These are phyloP conservation scores for Leptinotarsa tumamoca DNA, from an alignment of 2,888 invertebrate species.

Conservation along the genomic window DNA sequence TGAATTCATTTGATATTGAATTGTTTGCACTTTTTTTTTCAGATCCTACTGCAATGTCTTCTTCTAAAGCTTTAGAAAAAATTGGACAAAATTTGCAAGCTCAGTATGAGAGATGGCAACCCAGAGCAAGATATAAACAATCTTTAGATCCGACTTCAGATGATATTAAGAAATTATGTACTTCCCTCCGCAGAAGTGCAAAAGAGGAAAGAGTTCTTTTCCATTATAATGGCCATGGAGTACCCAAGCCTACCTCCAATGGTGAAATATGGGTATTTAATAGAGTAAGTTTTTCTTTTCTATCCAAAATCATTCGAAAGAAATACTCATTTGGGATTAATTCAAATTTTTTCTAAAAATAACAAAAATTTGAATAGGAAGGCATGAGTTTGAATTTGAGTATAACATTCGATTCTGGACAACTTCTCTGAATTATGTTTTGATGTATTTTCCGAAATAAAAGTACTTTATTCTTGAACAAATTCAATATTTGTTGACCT, in stretches of 20 bases:
- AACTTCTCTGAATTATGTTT: too few species aligned
- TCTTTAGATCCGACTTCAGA: slow-evolving; percentile 97
- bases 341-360: slow-evolving; percentile 10
- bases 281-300: slow-evolving; percentile 71
- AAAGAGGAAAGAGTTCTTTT: slow-evolving; percentile 98
- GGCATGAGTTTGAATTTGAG: not conserved
- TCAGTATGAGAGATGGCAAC: slow-evolving; percentile 99
- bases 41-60: slow-evolving; percentile 90
- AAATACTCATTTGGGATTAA: not conserved
- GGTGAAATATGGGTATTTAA: slow-evolving; percentile 99
- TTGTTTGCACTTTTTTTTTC: slow-evolving; percentile 45
- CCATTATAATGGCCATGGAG: slow-evolving; percentile 99
- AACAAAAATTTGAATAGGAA: slow-evolving; percentile 8
- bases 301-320: too few species aligned
- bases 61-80: slow-evolving; percentile 91
- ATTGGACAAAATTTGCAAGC: slow-evolving; percentile 93
- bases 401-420: too few species aligned
- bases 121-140: slow-evolving; percentile 96
- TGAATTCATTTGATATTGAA: not conserved
- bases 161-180: slow-evolving; percentile 96
- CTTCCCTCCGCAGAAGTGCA: slow-evolving; percentile 93
- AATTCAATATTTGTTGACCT: too few species aligned
- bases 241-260: slow-evolving; percentile 96
- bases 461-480: too few species aligned
- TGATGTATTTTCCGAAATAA: too few species aligned